phyloP scores from a whole-genome alignment of 2,888 invertebrate species.

The Marronus borbonicus region DNA sequence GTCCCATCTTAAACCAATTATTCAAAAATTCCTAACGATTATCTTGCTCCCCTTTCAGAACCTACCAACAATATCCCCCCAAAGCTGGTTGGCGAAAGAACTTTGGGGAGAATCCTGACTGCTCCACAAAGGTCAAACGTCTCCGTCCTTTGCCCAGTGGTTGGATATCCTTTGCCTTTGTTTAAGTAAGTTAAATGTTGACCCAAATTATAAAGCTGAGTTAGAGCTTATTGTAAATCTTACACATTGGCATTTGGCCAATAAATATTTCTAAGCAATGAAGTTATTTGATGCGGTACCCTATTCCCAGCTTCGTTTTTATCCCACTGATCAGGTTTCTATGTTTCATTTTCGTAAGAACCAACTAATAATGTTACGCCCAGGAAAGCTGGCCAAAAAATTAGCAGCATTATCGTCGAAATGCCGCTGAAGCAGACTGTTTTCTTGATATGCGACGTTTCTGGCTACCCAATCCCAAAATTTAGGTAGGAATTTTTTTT shows the following conservation, averaged over 20 bases:
- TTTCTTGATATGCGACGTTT: slow-evolving; percentile 80
- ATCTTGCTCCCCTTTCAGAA: slow-evolving; percentile 65
- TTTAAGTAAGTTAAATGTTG: slow-evolving; percentile 77
- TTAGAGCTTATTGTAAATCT: neutral
- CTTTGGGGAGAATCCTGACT: slow-evolving; percentile 76
- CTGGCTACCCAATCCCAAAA: slow-evolving; percentile 79
- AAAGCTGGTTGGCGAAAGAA: slow-evolving; percentile 69
- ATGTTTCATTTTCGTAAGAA: slow-evolving; percentile 63
- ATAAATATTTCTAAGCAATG: neutral
- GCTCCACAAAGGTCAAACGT: slow-evolving; percentile 73
- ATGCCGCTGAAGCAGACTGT: slow-evolving; percentile 72
- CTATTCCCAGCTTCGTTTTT: neutral
- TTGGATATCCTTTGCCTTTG: slow-evolving; percentile 80
- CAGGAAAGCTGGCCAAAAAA: slow-evolving; percentile 73
- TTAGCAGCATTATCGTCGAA: slow-evolving; percentile 74
- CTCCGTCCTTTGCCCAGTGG: slow-evolving; percentile 79
- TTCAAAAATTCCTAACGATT: too few species aligned
- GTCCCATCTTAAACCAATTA: too few species aligned
- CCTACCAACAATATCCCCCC: slow-evolving; percentile 71
- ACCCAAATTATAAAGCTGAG: neutral
- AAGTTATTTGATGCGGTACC: neutral
- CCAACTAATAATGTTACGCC: slow-evolving; percentile 78
- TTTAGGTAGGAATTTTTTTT: slow-evolving; percentile 76
- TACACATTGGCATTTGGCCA: neutral
- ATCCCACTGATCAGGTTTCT: neutral